Percentiles rank a stretch among this genome's conserved stretches.
phyloP scores from a whole-genome alignment of 2,888 invertebrate species.

The Hypselothyrea guttata region DNA sequence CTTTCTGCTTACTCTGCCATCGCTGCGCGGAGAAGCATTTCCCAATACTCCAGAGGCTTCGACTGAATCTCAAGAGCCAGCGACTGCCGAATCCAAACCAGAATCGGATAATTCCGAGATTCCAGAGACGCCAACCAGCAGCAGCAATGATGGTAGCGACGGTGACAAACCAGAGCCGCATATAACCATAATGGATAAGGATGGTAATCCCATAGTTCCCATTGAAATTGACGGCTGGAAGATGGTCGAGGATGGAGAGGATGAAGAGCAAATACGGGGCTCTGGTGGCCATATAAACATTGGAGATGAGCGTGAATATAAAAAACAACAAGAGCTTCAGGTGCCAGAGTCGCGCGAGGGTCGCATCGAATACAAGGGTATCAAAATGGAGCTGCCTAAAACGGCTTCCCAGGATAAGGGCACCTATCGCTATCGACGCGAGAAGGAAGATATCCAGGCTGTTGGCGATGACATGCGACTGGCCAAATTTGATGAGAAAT shows the following conservation, averaged over 20 bases:
- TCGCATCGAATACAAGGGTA: constrained; percentile 55
- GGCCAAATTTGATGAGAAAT: constrained; percentile 48
- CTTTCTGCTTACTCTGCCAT: constrained; percentile 38
- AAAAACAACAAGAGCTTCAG: constrained; percentile 31
- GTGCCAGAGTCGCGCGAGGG: constrained; percentile 60
- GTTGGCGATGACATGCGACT: constrained; percentile 62
- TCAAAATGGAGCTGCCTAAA: constrained; percentile 56
- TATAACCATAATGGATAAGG: too few relatives aligned
- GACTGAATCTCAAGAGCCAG: neutral
- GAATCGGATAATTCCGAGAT: too few relatives aligned
- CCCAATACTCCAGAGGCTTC: neutral
- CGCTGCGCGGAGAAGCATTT: neutral
- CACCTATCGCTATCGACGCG: constrained; percentile 66
- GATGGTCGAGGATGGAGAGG: constrained; percentile 14
- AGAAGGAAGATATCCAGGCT: constrained; percentile 38
- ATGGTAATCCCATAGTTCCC: constrained; percentile 56
- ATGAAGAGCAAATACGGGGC: constrained; percentile 37
- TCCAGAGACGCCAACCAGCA: too few relatives aligned
- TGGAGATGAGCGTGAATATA: constrained; percentile 58
- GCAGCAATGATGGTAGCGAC: neutral
- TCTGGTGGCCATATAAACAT: constrained; percentile 36
- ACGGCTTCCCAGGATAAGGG: constrained; percentile 44
- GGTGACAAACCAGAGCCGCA: too few relatives aligned
- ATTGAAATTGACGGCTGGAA: constrained; percentile 66
- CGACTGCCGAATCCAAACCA: neutral